phyloP scores from a whole-genome alignment of 2,113 vertebrate genomes.

The Eurypyga helias region DNA sequence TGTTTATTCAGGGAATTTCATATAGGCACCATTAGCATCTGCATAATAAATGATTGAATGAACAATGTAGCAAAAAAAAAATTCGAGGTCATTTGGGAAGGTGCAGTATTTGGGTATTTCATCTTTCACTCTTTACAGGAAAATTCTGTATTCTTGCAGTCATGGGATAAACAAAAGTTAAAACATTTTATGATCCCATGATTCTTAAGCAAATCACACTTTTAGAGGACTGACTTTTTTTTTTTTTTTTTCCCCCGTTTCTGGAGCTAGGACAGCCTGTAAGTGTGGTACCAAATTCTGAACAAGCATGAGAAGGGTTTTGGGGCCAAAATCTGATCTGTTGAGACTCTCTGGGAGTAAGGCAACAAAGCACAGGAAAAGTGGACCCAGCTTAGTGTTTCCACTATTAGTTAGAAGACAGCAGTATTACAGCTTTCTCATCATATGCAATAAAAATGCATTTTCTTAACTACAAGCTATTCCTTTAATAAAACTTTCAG shows the following conservation, averaged over 20 bases:
- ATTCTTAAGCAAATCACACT: background rate
- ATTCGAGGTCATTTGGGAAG: background rate
- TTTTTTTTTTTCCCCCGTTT: background rate
- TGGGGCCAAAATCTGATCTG: background rate
- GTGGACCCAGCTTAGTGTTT: background rate
- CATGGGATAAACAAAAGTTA: rapidly evolving
- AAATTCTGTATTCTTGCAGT: background rate
- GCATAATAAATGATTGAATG: background rate
- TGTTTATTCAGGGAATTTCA: background rate
- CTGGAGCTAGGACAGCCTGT: background rate
- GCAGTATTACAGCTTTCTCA: background rate
- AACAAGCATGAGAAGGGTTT: background rate
- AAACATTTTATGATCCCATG: rapidly evolving
- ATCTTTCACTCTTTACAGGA: background rate
- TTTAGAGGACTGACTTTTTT: background rate
- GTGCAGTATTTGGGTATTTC: background rate
- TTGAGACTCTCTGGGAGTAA: background rate
- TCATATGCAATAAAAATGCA: background rate
- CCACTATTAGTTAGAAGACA: background rate
- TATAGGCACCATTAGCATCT: background rate
- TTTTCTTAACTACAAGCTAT: constrained; percentile 23
- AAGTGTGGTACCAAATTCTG: background rate
- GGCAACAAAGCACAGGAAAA: background rate
- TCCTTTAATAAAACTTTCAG: background rate
- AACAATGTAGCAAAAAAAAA: background rate